A percentile compares a stretch with the other conserved stretches of the same genome.
Conservation (phyloP, 2,888 invertebrate genomes). For the Microdon myrmicae region DNA sequence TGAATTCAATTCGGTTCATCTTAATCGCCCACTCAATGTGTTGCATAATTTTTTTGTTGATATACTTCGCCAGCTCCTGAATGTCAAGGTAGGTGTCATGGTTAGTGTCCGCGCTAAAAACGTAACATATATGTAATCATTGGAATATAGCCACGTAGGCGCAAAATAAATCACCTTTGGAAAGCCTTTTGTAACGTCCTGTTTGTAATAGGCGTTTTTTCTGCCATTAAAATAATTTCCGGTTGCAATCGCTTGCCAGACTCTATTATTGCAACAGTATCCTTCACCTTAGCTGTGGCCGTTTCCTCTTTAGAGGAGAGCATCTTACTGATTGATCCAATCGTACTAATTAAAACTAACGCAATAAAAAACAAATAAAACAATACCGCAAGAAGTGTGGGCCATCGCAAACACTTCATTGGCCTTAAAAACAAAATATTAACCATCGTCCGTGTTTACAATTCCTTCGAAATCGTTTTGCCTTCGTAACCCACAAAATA, state of each 20-base stretch:
- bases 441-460: conserved; percentile 23
- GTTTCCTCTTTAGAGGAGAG: conserved; percentile 32
- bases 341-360: conserved; percentile 69
- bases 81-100: conserved; percentile 70
- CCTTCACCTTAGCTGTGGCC: conserved; percentile 12
- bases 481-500: conserved; percentile 13
- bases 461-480: too few relatives aligned
- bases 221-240: conserved; percentile 69
- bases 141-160: background rate
- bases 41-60: conserved; percentile 74
- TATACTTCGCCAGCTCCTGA: conserved; percentile 75
- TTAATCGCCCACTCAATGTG: conserved; percentile 76
- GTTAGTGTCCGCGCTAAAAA: conserved; percentile 72
- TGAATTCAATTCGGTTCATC: conserved; percentile 75
- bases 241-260: conserved; percentile 56
- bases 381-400: conserved; percentile 69
- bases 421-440: conserved; percentile 31
- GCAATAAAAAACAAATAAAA: conserved; percentile 70
- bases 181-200: conserved; percentile 67
- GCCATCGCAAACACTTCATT: conserved; percentile 67
- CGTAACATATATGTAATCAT: too few relatives aligned
- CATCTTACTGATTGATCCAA: conserved; percentile 53
- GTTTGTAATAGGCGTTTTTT: conserved; percentile 67
- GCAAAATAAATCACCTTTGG: conserved; percentile 66
- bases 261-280: conserved; percentile 9